Base-by-base conservation (phyloP, 2,888 invertebrate genomes). In the Mesodorylaimus sp. region DNA sequence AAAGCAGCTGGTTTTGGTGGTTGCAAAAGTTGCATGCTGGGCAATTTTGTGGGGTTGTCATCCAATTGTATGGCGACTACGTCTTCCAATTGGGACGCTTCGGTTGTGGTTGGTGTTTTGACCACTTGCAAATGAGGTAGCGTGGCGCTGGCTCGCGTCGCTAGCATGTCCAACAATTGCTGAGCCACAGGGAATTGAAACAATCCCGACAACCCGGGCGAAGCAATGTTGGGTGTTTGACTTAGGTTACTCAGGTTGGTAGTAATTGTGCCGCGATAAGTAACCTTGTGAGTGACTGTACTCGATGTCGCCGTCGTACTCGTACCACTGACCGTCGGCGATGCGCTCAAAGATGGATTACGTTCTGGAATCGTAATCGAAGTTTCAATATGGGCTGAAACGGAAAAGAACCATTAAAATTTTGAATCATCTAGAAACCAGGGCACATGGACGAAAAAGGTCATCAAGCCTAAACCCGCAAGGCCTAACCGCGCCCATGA, bases 121-220 rank as follows among this genome's bases (percentile, higher is more conserved):
- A 41, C 48, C 3, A 39, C 24, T 16, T 47, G 48, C 29, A 50
- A 29, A 3, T 19, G 45, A 29, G 47, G 25, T n/a, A 45, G 50
- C 32, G 44, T 10, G 13, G 27, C 24, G 27, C 19, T 43, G 13
- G 44, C 27, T 27, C 27, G 44, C 19, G 24, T 43, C 10, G 44
- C 44, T 7, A 21, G n/a, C 7, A 29, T 28, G n/a, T 48, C 49
- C 3, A 48, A 24, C 5, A 48, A 7, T 27, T 46, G 23, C n/a
- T 32, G 46, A 2, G 47, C 46, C 19, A n/a, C 44, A 7, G 64
- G 64, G 50, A 65, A 64, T 44, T 62, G 61, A 48, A 64, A 64
- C 55, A 61, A 57, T n/a, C 37, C 38, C 7, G 61, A 53, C 5
- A 61, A 57, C 5, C 59, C 58, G 19, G 48, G 51, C 47, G 46